Base-by-base conservation (phyloP, 2,797 vertebrate genomes). In the Anas flavirostris region DNA sequence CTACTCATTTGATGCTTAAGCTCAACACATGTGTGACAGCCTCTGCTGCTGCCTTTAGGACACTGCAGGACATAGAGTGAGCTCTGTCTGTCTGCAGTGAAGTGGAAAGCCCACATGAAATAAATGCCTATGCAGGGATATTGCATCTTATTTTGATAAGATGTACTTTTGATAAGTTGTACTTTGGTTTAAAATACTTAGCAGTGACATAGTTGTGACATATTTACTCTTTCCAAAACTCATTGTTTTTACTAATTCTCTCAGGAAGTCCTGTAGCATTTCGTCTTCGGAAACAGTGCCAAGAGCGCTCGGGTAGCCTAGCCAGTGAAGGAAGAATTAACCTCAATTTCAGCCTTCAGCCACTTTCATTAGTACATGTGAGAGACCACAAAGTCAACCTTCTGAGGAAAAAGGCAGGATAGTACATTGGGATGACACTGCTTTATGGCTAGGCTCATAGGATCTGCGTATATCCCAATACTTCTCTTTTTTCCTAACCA, bases 1-100 rank as follows among this genome's bases (percentile, higher is more conserved):
- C 79, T 37, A 59, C 55, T 91, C 39, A 1, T 91, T 63, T 78
- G 55, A 52, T 60, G 85, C 44, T 83, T 67, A 33, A 93, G 48
- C 55, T 73, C 59, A 78, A 41, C 12, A 59, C 43, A 13, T 2
- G n/a, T 41, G 46, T 53, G 72, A 33, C 44, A 75, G 58, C 44
- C 64, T 75, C 69, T 78, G 62, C 73, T 68, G 75, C 69, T 91
- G 81, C 68, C 53, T 43, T 63, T 0, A 0, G 60, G 58, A 82
- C 18, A 6, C 39, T 12, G 39, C 87, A 93, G 89, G 19, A 62
- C 43, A 55, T 16, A 43, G 28, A 80, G 25, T 25, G 28, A 16
- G 69, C 52, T 91, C 69, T 46, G 29, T 91, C 69, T 46, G 29
- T 82, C 76, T 91, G 69, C 53, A 35, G 23, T 39, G 76, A 88